Percentiles rank a stretch among this genome's conserved stretches.
Conservation (phyloP, 1,140 invertebrate genomes). For the Drosophila novamexicana region DNA sequence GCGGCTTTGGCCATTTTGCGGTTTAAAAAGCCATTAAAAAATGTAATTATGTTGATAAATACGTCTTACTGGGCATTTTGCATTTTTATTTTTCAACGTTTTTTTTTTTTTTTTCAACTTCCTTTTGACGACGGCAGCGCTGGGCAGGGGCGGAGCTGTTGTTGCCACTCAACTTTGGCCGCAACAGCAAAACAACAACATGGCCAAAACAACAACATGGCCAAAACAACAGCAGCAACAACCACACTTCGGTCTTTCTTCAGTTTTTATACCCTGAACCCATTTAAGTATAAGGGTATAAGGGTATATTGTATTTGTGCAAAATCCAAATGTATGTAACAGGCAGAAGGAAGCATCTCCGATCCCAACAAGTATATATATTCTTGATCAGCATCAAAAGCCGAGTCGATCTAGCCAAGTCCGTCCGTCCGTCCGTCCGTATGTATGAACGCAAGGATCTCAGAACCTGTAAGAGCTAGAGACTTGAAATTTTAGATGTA, state of each 20-base stretch:
- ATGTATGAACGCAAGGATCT: too few relatives aligned
- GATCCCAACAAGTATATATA: too few relatives aligned
- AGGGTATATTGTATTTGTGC: too few relatives aligned
- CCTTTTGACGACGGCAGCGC: constrained; percentile 34
- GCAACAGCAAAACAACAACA: constrained; percentile 61
- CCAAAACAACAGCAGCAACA: background rate
- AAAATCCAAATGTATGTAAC: too few relatives aligned
- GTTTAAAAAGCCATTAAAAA: constrained; percentile 84
- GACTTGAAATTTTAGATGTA: too few relatives aligned
- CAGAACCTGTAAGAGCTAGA: too few relatives aligned
- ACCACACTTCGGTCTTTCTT: constrained; percentile 53
- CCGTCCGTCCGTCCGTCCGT: too few relatives aligned
- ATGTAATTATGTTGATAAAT: constrained; percentile 84
- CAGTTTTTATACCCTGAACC: background rate
- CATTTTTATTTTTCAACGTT: constrained; percentile 42
- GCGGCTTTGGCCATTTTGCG: constrained; percentile 75
- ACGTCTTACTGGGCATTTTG: constrained; percentile 77
- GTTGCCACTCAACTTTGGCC: constrained; percentile 69
- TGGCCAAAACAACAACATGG: background rate
- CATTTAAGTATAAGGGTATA: too few relatives aligned
- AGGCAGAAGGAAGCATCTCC: too few relatives aligned
- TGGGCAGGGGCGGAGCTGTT: constrained; percentile 24
- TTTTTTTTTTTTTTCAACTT: constrained; percentile 58
- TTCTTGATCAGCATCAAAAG: too few relatives aligned
- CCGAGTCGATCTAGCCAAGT: too few relatives aligned